Percentiles rank a stretch among this genome's conserved stretches.
Evolutionary conservation across 1,140 invertebrate genomes (phyloP).

Genomic region (Schlechtendalia chinensis): DNA sequence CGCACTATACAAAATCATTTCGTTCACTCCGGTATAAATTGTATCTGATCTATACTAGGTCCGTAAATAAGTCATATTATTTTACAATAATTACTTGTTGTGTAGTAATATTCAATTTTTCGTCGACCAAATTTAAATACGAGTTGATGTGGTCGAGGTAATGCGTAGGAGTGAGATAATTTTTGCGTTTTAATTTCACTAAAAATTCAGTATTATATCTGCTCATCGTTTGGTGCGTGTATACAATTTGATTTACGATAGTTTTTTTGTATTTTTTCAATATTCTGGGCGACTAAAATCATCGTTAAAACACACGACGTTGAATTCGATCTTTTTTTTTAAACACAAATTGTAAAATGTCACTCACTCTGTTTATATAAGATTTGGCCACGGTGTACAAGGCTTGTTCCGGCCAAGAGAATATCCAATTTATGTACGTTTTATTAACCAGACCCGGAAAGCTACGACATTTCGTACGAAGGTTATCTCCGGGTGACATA

Average conservation of each 20-base stretch:
- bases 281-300: slow-evolving; percentile 24
- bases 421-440: slow-evolving; percentile 91
- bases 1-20: slow-evolving; percentile 58
- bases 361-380: slow-evolving; percentile 3
- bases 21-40: too few species aligned
- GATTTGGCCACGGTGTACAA: slow-evolving; percentile 73
- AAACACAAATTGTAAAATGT: too few species aligned
- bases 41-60: too few species aligned
- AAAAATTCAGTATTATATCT: slow-evolving; percentile 72
- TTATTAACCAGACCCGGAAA: slow-evolving; percentile 91
- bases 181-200: slow-evolving; percentile 69
- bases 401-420: slow-evolving; percentile 87
- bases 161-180: slow-evolving; percentile 87
- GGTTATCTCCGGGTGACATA: slow-evolving; percentile 80
- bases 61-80: too few species aligned
- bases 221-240: slow-evolving; percentile 74
- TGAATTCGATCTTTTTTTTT: too few species aligned
- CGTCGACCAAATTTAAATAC: slow-evolving; percentile 72
- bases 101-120: slow-evolving; percentile 66
- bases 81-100: slow-evolving; percentile 63
- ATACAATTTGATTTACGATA: slow-evolving; percentile 78
- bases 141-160: slow-evolving; percentile 81
- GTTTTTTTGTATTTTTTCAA: slow-evolving; percentile 65
- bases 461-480: slow-evolving; percentile 78
- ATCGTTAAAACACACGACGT: background rate